Evolutionary conservation across 1,140 invertebrate genomes (phyloP), one percentile per base, ranked within the genome.

Genomic region (Calliphora vicina): DNA sequence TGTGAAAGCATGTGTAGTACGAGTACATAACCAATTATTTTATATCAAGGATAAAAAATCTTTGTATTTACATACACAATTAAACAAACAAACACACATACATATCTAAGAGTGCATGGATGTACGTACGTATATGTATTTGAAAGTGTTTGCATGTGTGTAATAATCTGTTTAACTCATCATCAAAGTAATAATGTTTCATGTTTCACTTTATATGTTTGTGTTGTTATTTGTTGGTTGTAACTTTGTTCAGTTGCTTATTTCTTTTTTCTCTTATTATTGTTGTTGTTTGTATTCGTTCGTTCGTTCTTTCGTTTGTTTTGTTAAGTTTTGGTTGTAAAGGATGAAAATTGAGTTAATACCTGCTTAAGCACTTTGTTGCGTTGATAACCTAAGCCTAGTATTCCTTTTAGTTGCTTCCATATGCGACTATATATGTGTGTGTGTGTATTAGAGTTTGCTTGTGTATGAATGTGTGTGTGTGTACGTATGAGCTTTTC

Each of bases 311-410:
- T 67, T 67, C n/a, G 13, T 10, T 23, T 23, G 61, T 67, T 67
- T 67, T n/a, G n/a, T n/a, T 67, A 67, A 67, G 17, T 67, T 67
- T 67, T 23, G n/a, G 61, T 67, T 67, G n/a, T 20, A 67, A 67
- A 67, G 61, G 61, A 67, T 67, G 61, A 67, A 67, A 67, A 67
- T 67, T 23, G 61, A 67, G 61, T 67, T 67, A 67, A 67, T 67
- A 67, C 61, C 61, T 67, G 61, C 61, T 67, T 67, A 67, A 67
- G 61, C 61, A 67, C 61, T 67, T 67, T 67, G 61, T 67, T 67
- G 61, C 61, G 61, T 67, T 67, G 61, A 67, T 67, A 67, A 67
- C 61, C 61, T 67, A 67, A 67, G 61, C 61, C 61, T 23, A 67
- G 61, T 67, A 67, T 67, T 67, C 12, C 61, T 23, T 67, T 67